Evolutionary conservation across 30 jellyfish, hydroid and myxozoan genomes (phyloP).

Genomic region (Hydractinia symbiolongicarpus): DNA sequence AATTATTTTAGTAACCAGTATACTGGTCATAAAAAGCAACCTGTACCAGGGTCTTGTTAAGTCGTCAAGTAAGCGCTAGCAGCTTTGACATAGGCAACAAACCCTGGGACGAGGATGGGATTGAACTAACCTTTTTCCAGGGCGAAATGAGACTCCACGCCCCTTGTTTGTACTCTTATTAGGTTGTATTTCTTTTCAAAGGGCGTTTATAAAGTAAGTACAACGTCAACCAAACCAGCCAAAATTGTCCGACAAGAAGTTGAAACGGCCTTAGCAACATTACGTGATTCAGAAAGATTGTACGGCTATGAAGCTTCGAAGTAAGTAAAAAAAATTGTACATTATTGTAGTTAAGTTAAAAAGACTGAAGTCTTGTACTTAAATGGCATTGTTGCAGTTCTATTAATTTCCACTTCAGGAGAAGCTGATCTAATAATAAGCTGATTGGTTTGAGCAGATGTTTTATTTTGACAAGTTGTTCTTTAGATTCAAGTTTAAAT

Average conservation of each 20-base stretch:
- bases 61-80: no score
- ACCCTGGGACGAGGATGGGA: no score
- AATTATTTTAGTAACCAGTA: no score
- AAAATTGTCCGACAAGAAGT: constrained; percentile 67
- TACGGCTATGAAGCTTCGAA: constrained; percentile 40
- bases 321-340: background rate
- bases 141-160: no score
- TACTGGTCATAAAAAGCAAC: no score
- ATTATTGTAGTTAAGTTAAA: background rate
- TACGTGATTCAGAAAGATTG: constrained; percentile 55
- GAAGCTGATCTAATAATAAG: background rate
- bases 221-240: constrained; percentile 86
- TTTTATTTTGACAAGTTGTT: background rate
- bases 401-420: background rate
- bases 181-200: background rate
- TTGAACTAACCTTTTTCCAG: no score
- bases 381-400: background rate
- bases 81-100: no score
- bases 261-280: constrained; percentile 48
- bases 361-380: no score
- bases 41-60: no score
- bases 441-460: background rate
- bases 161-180: no score
- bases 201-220: constrained; percentile 86
- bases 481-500: constrained; percentile 56